Evolutionary conservation across 1,140 invertebrate species (phyloP), one percentile per base, ranked within the genome.

Genomic region (Anthonomus grandis): DNA sequence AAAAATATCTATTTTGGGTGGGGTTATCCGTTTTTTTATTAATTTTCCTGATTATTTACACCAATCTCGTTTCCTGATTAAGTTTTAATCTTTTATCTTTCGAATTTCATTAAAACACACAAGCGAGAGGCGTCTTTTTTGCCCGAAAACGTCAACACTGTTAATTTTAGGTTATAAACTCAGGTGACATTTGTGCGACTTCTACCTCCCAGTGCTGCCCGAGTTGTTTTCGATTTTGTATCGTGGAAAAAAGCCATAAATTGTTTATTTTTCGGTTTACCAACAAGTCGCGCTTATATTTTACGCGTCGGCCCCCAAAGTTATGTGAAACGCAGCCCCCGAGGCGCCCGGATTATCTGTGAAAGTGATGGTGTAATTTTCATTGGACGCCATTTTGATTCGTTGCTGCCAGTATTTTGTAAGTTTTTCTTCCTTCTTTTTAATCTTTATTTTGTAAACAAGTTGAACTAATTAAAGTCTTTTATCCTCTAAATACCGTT

Each of bases 351-450:
- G 23, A 24, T 46, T 34, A 19, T 27, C 22, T 42, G 49, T 59
- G 57, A 52, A 59, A 59, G 57, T 59, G 49, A 46, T 52, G 42
- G 42, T 49, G 38, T 50, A 58, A 57, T 48, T 59, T 65, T 59
- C 25, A 23, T 55, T 18, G 61, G 64, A 60, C 62, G 64, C 64
- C 64, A 65, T 65, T 64, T 65, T 65, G 61, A 58, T 64, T 65
- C 59, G 56, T 59, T 54, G 38, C 39, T 23, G 47, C 49, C 24
- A 60, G 56, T 63, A 61, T 64, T 60, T 64, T 65, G 64, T 65
- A 65, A 65, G 64, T 55, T 64, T 64, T 65, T 61, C 59, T 24
- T 54, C 25, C 56, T 58, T 61, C 44, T 39, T 57, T 54, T 34
- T 18, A 27, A 49, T 41, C 15, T 3, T 27, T 58, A n/a, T 45